Evolutionary conservation across 92 coral and sea anemone species (phyloP), one percentile per base, ranked within the genome.

Genomic region (Umimayanthus kanabou): DNA sequence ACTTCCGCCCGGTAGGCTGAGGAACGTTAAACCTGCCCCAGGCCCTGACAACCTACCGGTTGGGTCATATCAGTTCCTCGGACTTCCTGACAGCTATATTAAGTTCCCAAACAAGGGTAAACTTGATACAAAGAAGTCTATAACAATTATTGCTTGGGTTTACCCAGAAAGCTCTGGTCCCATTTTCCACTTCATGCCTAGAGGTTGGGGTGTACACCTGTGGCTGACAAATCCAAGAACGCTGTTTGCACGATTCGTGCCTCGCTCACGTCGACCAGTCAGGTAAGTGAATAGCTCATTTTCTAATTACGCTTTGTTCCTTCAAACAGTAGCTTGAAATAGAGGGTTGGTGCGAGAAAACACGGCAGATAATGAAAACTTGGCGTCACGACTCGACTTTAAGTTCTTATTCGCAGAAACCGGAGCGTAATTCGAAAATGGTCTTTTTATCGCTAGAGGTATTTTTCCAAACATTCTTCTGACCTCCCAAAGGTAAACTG

Each of bases 101-200:
- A 89, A 82, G 80, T 95, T 95, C 88, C 96, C 96, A 2, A 95
- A 95, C 88, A 93, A 93, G 70, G 96, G 98, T 18, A 95, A 95
- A 70, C 90, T 95, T 73, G 96, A 95, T 84, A 90, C 98, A 7
- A 90, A 90, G 58, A 90, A 90, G 64, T 88, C 94, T 1, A 93
- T 95, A 45, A 93, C 98, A 39, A 87, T 95, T 10, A 81, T 91
- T 8, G 96, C 90, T 8, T 95, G 98, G 98, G 90, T 95, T 47
- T 90, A 90, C 57, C 98, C 98, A 58, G 88, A 93, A 82, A 88
- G 90, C 26, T 88, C 93, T 26, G 98, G 98, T 13, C 98, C 96
- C 15, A 88, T 95, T 29, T 95, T 95, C 76, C 91, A 92, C 88
- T 95, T 89, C 80, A 86, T 87, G 39, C 94, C 95, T 2, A 80